phyloP scores from a whole-genome alignment of 1,140 invertebrate species.

The Brachionus angularis region DNA sequence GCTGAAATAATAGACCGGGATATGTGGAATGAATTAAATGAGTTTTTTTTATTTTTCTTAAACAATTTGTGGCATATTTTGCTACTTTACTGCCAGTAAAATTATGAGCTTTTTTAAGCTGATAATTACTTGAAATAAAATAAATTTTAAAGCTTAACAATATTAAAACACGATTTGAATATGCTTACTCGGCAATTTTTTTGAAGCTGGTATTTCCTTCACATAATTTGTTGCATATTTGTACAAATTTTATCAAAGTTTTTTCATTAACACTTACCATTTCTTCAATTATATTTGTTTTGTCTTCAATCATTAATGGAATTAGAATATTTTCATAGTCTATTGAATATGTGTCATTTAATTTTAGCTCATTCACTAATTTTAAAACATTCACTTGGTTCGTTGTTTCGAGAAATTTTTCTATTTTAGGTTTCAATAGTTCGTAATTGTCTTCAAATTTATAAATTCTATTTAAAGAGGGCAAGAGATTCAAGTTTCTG shows the following conservation, averaged over 20 bases:
- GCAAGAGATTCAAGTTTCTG: constrained; percentile 8
- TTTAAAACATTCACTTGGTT: neutral
- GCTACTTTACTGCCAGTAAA: constrained; percentile 18
- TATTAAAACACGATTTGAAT: no score
- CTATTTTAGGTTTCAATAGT: neutral
- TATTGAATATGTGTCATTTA: neutral
- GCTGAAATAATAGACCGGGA: neutral
- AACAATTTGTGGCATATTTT: constrained; percentile 22
- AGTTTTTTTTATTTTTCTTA: constrained; percentile 23
- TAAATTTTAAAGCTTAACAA: neutral
- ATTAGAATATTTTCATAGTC: constrained; percentile 23
- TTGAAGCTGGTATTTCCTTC: neutral
- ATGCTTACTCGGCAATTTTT: constrained; percentile 35
- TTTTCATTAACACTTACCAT: constrained; percentile 19
- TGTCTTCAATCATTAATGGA: constrained; percentile 37
- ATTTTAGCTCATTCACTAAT: constrained; percentile 20
- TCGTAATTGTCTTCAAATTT: constrained; percentile 27
- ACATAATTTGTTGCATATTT: constrained; percentile 25
- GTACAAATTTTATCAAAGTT: neutral
- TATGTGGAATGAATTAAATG: neutral
- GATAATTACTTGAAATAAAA: neutral
- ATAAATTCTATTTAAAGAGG: constrained; percentile 19
- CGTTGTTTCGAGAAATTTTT: neutral
- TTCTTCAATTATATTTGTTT: constrained; percentile 15
- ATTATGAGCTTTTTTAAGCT: constrained; percentile 32